Evolutionary conservation across 2,113 vertebrate species (phyloP).

Genomic region (Plectropomus leopardus): DNA sequence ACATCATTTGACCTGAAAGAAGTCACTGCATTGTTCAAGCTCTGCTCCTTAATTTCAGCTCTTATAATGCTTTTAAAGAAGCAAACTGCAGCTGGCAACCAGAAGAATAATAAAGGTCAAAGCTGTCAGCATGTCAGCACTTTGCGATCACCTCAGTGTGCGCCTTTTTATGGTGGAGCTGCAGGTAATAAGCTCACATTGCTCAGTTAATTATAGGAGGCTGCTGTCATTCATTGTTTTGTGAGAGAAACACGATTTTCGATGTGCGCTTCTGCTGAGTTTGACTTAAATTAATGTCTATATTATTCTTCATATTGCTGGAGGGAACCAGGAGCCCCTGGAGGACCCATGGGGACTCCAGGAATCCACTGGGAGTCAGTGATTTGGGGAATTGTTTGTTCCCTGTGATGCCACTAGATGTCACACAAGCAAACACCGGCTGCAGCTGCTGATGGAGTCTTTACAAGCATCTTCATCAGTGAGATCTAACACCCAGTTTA

Average conservation of each 20-base stretch:
- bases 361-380: not conserved
- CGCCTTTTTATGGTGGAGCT: not conserved
- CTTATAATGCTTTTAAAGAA: not conserved
- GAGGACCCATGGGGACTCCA: not conserved
- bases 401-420: constrained; percentile 74
- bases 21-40: not conserved
- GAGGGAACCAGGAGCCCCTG: not conserved
- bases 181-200: not conserved
- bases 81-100: not conserved
- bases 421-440: constrained; percentile 42
- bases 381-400: constrained; percentile 15
- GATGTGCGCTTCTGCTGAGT: not conserved
- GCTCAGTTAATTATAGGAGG: not conserved
- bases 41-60: not conserved
- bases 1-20: not conserved
- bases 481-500: not conserved
- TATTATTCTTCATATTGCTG: not conserved
- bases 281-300: not conserved
- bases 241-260: not conserved
- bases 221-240: not conserved
- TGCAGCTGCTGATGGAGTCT: not conserved
- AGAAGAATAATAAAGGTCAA: not conserved
- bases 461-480: not conserved
- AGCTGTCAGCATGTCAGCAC: not conserved
- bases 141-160: not conserved